Base-by-base conservation (phyloP, 2,113 vertebrate genomes). In the Stegastes partitus region DNA sequence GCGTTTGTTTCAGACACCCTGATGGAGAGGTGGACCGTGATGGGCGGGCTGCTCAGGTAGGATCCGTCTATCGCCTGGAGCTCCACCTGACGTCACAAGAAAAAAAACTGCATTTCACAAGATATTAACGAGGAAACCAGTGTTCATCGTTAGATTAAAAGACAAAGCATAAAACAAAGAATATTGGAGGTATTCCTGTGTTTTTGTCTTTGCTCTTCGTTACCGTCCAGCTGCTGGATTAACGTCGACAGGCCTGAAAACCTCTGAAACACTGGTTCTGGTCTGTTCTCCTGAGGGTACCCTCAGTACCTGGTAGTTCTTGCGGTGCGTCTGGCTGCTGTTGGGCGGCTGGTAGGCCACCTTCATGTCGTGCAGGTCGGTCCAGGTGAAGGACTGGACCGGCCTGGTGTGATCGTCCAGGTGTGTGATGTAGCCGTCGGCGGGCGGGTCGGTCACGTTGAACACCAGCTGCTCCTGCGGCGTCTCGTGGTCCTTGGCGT, bases 311-410 rank as follows among this genome's bases (percentile, higher is more conserved):
- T 96, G 94, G 65, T 88, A 93, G 92, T 92, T 95, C 68, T 93
- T 93, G 79, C 95, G 95, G 6, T 64, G 85, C 6, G 78, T 55
- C 50, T 83, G 85, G 89, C 95, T 94, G 87, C 75, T 81, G 19
- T 94, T 90, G 0, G 93, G 94, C 11, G 95, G 94, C 92, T 97
- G 96, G 89, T 95, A 97, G 47, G 93, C 94, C 50, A 93, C 84
- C 82, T 95, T 95, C 93, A 94, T 94, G 34, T 95, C 89, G 23
- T 92, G 84, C n/a, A 96, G 91, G 88, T 94, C 95, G 76, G 74
- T 64, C 93, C 57, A 89, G 58, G 86, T 93, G 87, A 97, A 95
- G 68, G 95, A 94, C 14, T 65, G 56, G 66, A 74, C 12, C 2
- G 90, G 49, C 81, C 93, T 91, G 7, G 76, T 94, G 81, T 81